Conservation (phyloP, 92 coral and sea anemone species). For the Parazoanthus swiftii region DNA sequence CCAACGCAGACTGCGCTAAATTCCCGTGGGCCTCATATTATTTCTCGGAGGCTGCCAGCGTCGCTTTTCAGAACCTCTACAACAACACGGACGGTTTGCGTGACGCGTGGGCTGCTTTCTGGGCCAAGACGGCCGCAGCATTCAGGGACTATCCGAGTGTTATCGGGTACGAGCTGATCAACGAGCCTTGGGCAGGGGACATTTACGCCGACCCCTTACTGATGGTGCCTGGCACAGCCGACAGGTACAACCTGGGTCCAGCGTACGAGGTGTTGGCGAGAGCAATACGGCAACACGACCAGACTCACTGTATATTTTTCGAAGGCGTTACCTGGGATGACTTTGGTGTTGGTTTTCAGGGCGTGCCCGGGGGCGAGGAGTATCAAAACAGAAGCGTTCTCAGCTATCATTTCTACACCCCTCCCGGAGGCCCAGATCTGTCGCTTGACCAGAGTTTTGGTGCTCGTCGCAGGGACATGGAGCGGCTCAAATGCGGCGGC, state of each 20-base stretch:
- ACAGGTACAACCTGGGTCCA: slow-evolving; percentile 80
- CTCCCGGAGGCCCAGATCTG: slow-evolving; percentile 61
- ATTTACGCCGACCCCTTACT: slow-evolving; percentile 82
- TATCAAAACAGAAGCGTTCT: slow-evolving; percentile 88
- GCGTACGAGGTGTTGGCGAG: slow-evolving; percentile 85
- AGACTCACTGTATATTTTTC: slow-evolving; percentile 85
- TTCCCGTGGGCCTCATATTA: slow-evolving; percentile 86
- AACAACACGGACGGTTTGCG: slow-evolving; percentile 84
- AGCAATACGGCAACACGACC: slow-evolving; percentile 84
- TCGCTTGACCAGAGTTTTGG: slow-evolving; percentile 67
- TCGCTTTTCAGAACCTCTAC: slow-evolving; percentile 90
- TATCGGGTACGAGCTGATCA: slow-evolving; percentile 91
- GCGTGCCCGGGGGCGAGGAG: slow-evolving; percentile 85
- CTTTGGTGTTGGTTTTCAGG: slow-evolving; percentile 86
- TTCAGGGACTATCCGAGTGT: slow-evolving; percentile 78
- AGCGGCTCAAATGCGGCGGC: slow-evolving; percentile 84
- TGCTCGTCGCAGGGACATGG: slow-evolving; percentile 65
- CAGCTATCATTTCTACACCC: slow-evolving; percentile 86
- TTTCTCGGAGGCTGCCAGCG: slow-evolving; percentile 84
- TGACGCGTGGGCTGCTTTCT: slow-evolving; percentile 91
- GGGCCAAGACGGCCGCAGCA: slow-evolving; percentile 86
- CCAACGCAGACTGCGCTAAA: slow-evolving; percentile 82
- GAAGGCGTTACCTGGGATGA: slow-evolving; percentile 98
- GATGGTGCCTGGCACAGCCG: slow-evolving; percentile 82
- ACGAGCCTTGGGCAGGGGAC: slow-evolving; percentile 97